Conservation (phyloP, 2,888 invertebrate species). For the Diarsia brunnea region DNA sequence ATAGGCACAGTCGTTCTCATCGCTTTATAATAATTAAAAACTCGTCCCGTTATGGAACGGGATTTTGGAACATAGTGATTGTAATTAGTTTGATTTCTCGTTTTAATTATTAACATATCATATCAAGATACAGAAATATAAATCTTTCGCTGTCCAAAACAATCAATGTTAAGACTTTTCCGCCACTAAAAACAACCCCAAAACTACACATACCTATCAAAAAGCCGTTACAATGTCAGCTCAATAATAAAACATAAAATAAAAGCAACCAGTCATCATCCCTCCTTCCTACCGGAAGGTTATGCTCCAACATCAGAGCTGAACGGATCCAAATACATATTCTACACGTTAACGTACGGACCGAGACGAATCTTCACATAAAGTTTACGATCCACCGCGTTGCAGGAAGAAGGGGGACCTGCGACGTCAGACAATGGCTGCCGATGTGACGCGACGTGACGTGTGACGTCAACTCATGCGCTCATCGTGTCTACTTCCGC, state of each 20-base stretch:
- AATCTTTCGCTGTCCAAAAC: background rate
- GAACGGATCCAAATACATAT: slow-evolving; percentile 59
- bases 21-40: slow-evolving; percentile 37
- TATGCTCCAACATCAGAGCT: slow-evolving; percentile 49
- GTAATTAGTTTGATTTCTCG: background rate
- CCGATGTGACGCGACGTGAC: slow-evolving; percentile 20
- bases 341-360: slow-evolving; percentile 38
- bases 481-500: slow-evolving; percentile 60
- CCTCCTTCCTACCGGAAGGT: slow-evolving; percentile 40
- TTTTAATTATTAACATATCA: background rate
- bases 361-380: slow-evolving; percentile 63
- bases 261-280: slow-evolving; percentile 31
- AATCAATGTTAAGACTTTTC: background rate
- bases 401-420: slow-evolving; percentile 58
- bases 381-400: slow-evolving; percentile 67
- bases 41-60: background rate
- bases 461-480: slow-evolving; percentile 60
- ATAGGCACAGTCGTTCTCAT: slow-evolving; percentile 10
- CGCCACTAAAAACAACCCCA: background rate
- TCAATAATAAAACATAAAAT: slow-evolving; percentile 28
- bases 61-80: background rate
- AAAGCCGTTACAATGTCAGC: slow-evolving; percentile 16
- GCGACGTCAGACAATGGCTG: slow-evolving; percentile 62
- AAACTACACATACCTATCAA: background rate
- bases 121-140: background rate